Conservation (phyloP, 2,113 vertebrate genomes). For the Ailurus styani region DNA sequence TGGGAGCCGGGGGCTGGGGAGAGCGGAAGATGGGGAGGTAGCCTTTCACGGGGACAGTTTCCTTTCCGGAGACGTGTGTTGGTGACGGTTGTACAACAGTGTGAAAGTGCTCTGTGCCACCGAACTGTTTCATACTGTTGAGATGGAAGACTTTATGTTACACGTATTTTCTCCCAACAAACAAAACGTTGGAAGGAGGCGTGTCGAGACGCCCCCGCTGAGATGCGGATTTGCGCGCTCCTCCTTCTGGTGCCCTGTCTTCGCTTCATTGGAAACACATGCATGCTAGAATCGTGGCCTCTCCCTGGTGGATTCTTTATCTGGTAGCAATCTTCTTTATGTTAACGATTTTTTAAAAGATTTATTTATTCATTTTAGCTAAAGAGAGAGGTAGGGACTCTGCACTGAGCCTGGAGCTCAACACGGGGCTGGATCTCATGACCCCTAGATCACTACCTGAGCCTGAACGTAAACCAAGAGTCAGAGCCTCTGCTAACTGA, state of each 20-base stretch:
- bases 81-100: not conserved
- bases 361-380: not conserved
- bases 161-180: not conserved
- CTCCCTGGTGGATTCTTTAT: too few species aligned
- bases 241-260: not conserved
- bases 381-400: not conserved
- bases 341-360: not conserved
- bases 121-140: not conserved
- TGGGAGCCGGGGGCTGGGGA: not conserved
- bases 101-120: not conserved
- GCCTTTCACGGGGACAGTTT: not conserved
- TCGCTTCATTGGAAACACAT: not conserved
- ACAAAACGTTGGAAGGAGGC: too few species aligned
- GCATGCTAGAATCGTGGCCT: not conserved
- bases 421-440: not conserved
- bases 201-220: not conserved
- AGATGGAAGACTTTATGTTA: not conserved
- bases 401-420: not conserved
- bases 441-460: not conserved
- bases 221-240: not conserved
- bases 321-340: not conserved
- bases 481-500: not conserved
- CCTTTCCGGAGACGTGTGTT: not conserved
- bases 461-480: not conserved
- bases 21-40: not conserved